Evolutionary conservation across 2,797 vertebrate genomes (phyloP), one percentile per base, ranked within the genome.

Genomic region (Falco concolor): DNA sequence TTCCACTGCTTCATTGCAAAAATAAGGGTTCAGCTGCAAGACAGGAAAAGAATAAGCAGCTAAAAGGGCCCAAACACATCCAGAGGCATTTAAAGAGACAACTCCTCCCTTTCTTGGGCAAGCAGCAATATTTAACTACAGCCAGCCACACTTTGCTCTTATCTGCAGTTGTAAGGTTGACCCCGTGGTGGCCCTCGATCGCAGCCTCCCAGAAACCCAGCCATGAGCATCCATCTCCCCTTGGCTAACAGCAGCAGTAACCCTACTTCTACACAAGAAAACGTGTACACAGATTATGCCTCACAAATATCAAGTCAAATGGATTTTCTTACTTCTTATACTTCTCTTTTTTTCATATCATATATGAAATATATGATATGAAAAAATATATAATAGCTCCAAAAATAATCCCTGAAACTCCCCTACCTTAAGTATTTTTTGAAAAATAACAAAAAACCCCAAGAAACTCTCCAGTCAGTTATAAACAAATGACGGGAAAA

Each of bases 401-500:
- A 88, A 95, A 91, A 96, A 87, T 94, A 95, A 84, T 77, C 23
- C 47, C 63, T 50, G 65, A 93, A 96, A 89, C 22, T 23, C 59
- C 84, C 83, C 42, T 16, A 1, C 53, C 28, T 91, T 50, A 68
- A 75, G 7, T 78, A 60, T 91, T 93, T 93, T 94, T 92, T 90
- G 59, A 90, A 91, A 96, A 94, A 96, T 81, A 95, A 93, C 36
- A 73, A 96, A 93, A 96, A 12, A 5, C 70, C 73, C 82, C 50
- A 68, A 96, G 84, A 93, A 97, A 96, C 56, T 84, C 96, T 94
- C 91, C 54, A 53, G 34, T 84, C 81, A 23, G 93, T 95, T 94
- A 89, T 93, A 96, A 97, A 97, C 92, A 95, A 91, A 70, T 5
- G 24, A 49, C 2, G 97, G 98, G 98, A 96, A 98, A 98, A 89